phyloP scores from a whole-genome alignment of 2,113 vertebrate species.

The Vicugna pacos region DNA sequence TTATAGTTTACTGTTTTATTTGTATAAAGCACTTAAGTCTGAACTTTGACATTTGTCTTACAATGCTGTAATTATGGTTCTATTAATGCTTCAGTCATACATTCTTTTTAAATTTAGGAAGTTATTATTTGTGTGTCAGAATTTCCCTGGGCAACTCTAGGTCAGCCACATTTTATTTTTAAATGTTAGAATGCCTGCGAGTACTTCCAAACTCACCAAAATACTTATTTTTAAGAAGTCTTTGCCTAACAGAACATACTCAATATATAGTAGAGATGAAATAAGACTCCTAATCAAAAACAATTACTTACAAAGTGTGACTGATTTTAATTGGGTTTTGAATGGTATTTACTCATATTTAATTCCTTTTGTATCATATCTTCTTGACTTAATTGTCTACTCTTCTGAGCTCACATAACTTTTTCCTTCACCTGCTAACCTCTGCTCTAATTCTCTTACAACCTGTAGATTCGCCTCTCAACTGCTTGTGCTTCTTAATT shows the following conservation, averaged over 20 bases:
- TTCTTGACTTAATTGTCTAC: neutral
- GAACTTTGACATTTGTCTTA: slow-evolving; percentile 59
- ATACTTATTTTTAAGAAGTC: slow-evolving; percentile 14
- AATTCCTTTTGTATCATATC: neutral
- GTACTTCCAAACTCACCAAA: neutral
- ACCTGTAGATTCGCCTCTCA: neutral
- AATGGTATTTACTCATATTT: slow-evolving; percentile 35
- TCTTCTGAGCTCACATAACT: neutral
- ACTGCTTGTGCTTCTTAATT: neutral
- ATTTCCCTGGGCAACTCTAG: slow-evolving; percentile 23
- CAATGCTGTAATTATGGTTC: slow-evolving; percentile 44
- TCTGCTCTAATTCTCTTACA: neutral
- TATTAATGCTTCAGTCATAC: slow-evolving; percentile 32
- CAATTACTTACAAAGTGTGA: neutral
- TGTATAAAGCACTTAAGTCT: slow-evolving; percentile 54
- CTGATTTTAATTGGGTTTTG: slow-evolving; percentile 33
- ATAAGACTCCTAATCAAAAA: slow-evolving; percentile 39
- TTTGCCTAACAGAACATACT: neutral
- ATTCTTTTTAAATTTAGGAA: neutral
- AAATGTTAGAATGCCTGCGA: slow-evolving; percentile 9
- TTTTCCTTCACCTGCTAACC: neutral
- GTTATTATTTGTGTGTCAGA: neutral
- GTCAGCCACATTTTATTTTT: slow-evolving; percentile 39
- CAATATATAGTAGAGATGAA: neutral
- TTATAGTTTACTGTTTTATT: slow-evolving; percentile 73